Evolutionary conservation across 2,113 vertebrate species (phyloP).

Genomic region (Brachyhypopomus gauderio): DNA sequence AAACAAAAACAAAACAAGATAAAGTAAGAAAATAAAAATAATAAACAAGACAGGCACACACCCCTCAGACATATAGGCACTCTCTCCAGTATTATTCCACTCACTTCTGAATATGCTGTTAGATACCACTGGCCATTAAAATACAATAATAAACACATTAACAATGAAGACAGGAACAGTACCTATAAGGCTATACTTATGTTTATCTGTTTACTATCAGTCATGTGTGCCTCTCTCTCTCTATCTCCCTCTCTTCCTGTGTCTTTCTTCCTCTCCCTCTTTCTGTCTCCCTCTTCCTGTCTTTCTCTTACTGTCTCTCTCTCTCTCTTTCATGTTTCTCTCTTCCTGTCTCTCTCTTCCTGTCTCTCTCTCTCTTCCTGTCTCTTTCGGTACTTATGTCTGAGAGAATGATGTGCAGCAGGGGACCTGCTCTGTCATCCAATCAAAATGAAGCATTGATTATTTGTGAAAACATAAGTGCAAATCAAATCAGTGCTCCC

Average conservation of each 20-base stretch:
- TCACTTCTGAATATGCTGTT: too few species aligned
- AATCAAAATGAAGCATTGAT: constrained; percentile 74
- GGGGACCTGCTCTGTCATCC: constrained; percentile 55
- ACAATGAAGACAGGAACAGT: neutral
- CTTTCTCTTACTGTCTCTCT: constrained; percentile 64
- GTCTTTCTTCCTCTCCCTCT: constrained; percentile 70
- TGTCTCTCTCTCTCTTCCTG: constrained; percentile 61
- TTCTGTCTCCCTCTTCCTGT: constrained; percentile 64
- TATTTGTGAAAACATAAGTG: constrained; percentile 77
- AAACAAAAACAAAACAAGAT: too few species aligned
- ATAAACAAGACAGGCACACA: too few species aligned
- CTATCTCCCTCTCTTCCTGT: constrained; percentile 46
- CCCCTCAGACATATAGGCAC: too few species aligned
- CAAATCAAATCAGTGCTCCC: constrained; percentile 71
- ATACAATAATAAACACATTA: neutral
- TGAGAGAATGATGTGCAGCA: constrained; percentile 43
- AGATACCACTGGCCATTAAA: neutral
- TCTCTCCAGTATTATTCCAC: too few species aligned
- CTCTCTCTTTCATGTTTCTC: constrained; percentile 61
- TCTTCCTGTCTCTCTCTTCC: constrained; percentile 60
- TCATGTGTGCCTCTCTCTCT: constrained; percentile 9
- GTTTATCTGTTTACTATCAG: constrained; percentile 44
- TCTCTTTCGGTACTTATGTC: constrained; percentile 69
- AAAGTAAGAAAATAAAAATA: too few species aligned
- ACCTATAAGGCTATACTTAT: neutral